Base-by-base conservation (phyloP, 2,113 vertebrate species). In the Eurystomus gularis region DNA sequence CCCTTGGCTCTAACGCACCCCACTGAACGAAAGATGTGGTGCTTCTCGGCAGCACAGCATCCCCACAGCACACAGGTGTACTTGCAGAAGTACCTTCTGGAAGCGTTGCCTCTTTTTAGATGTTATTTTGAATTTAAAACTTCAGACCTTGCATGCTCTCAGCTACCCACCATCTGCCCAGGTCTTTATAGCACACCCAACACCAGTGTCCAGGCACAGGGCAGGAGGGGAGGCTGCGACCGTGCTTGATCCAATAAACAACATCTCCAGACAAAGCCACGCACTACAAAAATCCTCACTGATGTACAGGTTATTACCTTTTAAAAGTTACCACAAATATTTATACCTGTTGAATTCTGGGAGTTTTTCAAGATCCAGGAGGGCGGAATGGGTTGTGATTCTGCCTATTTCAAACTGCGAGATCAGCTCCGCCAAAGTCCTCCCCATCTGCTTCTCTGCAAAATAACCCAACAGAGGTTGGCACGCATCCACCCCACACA, bases 311-410 rank as follows among this genome's bases (percentile, higher is more conserved):
- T n/a, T 5, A 16, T 3, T 9, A 23, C 6, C 13, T 26, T 46
- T 48, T n/a, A 35, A 40, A n/a, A 66, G 51, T 35, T 40, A 61
- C n/a, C 13, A 7, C 17, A 42, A 6, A 3, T 12, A 19, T 10
- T 82, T 92, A 75, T 55, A 99, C 99, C 98, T 99, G 98, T 99
- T 99, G 97, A 99, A 99, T 87, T 99, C 98, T 4, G 98, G 98
- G 8, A 99, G 98, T 21, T 98, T 98, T 31, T 99, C 98, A 65
- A 99, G 98, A 90, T 99, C 99, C 94, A 99, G 96, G 37, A 99
- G 96, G 40, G 99, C 99, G 15, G 99, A 99, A 86, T 99, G 99
- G 49, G 98, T 99, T 33, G 98, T 99, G 66, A 99, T 97, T 90
- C 98, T 99, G 73, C 97, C 98, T 26, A 99, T 85, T 68, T 99